Evolutionary conservation across 2,888 invertebrate genomes (phyloP).

Genomic region (Hoplodrina ambigua): DNA sequence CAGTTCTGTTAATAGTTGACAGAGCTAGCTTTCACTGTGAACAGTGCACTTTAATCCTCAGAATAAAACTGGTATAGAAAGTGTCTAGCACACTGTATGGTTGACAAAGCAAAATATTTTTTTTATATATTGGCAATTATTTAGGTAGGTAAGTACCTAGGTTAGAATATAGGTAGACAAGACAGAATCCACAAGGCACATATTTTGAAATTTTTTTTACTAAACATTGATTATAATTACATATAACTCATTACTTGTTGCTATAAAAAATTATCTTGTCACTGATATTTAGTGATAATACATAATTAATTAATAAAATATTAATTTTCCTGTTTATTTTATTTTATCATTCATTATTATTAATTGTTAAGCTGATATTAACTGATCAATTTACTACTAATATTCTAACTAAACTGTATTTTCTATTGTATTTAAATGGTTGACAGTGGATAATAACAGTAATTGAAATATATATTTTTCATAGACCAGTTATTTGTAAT

Average conservation of each 20-base stretch:
- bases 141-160: too few relatives aligned
- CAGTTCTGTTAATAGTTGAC: conserved; percentile 6
- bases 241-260: neutral
- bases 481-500: neutral
- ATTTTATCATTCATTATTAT: neutral
- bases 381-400: conserved; percentile 1
- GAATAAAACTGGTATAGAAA: conserved; percentile 60
- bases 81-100: conserved; percentile 29
- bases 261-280: neutral
- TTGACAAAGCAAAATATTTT: too few relatives aligned
- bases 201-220: too few relatives aligned
- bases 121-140: too few relatives aligned
- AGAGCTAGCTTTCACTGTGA: conserved; percentile 53
- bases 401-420: neutral
- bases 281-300: too few relatives aligned
- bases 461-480: neutral
- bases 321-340: neutral
- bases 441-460: neutral
- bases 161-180: too few relatives aligned
- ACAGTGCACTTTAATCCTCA: conserved; percentile 34
- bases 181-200: too few relatives aligned
- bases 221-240: too few relatives aligned
- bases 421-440: neutral
- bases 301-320: neutral
- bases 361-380: neutral